A percentile compares a stretch with the other conserved stretches of the same genome.
These are phyloP conservation scores for Lepidocyrtoides sp. DNA, from an alignment of 2,888 invertebrate genomes.

Conservation along the genomic window DNA sequence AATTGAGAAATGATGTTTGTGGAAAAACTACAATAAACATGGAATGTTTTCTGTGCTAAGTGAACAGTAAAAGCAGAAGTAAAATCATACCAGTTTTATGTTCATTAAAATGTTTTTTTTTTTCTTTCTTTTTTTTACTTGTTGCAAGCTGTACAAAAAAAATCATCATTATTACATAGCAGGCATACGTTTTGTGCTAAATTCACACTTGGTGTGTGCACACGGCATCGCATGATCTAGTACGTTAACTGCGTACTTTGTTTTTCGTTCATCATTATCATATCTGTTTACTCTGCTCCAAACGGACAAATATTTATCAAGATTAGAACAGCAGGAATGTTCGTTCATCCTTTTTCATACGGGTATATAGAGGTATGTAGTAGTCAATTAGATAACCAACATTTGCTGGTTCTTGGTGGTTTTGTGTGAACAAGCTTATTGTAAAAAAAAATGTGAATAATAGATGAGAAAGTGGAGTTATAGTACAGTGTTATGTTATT, in stretches of 20 bases:
- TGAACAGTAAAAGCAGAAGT: constrained; percentile 54
- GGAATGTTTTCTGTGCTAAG: constrained; percentile 68
- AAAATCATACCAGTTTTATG: background rate
- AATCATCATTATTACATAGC: background rate
- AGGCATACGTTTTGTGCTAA: background rate
- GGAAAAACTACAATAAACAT: constrained; percentile 54
- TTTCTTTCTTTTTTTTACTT: background rate
- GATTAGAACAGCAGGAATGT: constrained; percentile 13
- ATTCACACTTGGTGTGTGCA: background rate
- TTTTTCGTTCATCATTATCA: background rate
- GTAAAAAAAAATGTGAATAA: background rate
- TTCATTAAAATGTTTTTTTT: constrained; percentile 17
- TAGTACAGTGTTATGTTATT: too few species aligned
- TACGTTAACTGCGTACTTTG: constrained; percentile 21
- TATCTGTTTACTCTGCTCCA: constrained; percentile 29
- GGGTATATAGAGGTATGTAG: background rate
- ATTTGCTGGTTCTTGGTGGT: background rate
- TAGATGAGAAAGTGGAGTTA: background rate
- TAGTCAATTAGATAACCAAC: constrained; percentile 25
- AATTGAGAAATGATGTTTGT: constrained; percentile 73
- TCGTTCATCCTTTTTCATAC: background rate
- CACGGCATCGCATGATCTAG: background rate
- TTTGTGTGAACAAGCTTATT: background rate
- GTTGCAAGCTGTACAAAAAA: background rate
- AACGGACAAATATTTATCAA: constrained; percentile 32